Conservation (phyloP, 2,113 vertebrate species). For the Steatornis caripensis region DNA sequence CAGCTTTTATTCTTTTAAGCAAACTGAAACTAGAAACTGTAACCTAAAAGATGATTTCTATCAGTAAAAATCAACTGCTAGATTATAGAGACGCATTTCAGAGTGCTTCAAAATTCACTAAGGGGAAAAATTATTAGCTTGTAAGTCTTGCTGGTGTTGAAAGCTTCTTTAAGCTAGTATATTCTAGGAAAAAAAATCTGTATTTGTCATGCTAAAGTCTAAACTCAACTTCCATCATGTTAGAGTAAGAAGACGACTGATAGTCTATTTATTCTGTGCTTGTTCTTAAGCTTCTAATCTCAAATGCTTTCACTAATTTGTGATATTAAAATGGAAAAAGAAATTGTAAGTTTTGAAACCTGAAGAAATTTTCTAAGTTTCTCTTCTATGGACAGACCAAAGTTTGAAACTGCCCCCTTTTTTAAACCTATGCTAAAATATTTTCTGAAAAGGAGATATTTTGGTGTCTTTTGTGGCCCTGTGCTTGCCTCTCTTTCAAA, state of each 20-base stretch:
- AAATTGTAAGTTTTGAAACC: background rate
- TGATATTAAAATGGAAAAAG: background rate
- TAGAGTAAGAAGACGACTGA: background rate
- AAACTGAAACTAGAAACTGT: background rate
- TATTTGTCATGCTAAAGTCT: background rate
- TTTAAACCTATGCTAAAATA: background rate
- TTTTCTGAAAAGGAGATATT: background rate
- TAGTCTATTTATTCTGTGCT: background rate
- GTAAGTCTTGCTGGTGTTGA: background rate
- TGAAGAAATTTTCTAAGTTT: background rate
- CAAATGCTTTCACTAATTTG: background rate
- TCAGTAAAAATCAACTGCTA: background rate
- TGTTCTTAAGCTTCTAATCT: background rate
- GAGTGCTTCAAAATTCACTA: background rate
- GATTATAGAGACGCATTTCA: background rate
- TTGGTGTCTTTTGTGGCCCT: background rate
- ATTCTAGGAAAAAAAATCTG: background rate
- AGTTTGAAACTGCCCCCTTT: background rate
- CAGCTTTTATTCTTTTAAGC: background rate
- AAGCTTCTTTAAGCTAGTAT: background rate
- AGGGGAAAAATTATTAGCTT: background rate
- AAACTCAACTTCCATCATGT: background rate
- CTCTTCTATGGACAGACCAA: background rate
- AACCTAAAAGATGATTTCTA: background rate
- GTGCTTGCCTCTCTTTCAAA: background rate